Evolutionary conservation across 1,140 invertebrate species (phyloP).

Genomic region (Berghia stephanieae): DNA sequence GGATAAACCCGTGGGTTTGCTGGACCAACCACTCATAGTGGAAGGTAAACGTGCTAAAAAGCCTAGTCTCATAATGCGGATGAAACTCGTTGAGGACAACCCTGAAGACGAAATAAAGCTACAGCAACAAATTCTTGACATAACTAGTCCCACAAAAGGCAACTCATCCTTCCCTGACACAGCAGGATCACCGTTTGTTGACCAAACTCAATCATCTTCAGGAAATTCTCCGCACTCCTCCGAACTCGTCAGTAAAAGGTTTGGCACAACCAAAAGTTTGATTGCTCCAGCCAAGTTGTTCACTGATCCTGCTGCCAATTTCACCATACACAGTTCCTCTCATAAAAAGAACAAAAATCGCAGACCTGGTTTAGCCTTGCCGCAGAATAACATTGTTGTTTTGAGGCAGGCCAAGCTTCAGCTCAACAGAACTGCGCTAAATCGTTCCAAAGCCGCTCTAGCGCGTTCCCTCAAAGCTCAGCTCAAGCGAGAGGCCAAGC

Average conservation of each 20-base stretch:
- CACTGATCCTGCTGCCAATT: too few species aligned
- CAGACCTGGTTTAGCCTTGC: too few species aligned
- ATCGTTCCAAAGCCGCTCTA: conserved; percentile 61
- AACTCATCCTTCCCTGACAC: too few species aligned
- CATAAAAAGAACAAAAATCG: too few species aligned
- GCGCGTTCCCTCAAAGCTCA: conserved; percentile 61
- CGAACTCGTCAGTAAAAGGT: too few species aligned
- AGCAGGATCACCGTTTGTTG: too few species aligned
- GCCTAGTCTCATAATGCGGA: conserved; percentile 59
- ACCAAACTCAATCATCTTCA: too few species aligned
- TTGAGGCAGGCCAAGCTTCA: conserved; percentile 62
- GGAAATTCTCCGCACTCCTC: too few species aligned
- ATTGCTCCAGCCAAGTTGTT: conserved; percentile 32
- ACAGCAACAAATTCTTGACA: conserved; percentile 30
- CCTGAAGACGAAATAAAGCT: conserved; percentile 32
- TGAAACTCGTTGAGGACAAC: conserved; percentile 47
- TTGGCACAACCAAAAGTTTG: conserved; percentile 17
- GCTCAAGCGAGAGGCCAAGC: conserved; percentile 60
- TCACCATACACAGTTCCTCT: too few species aligned
- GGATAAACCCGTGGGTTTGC: conserved; percentile 27
- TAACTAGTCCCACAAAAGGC: too few species aligned
- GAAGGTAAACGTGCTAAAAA: conserved; percentile 64
- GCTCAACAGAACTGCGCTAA: conserved; percentile 57
- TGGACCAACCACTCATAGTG: conserved; percentile 62
- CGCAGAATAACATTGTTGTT: conserved; percentile 37